Evolutionary conservation across 2,113 vertebrate species (phyloP), one percentile per base, ranked within the genome.

Genomic region (Ia io): DNA sequence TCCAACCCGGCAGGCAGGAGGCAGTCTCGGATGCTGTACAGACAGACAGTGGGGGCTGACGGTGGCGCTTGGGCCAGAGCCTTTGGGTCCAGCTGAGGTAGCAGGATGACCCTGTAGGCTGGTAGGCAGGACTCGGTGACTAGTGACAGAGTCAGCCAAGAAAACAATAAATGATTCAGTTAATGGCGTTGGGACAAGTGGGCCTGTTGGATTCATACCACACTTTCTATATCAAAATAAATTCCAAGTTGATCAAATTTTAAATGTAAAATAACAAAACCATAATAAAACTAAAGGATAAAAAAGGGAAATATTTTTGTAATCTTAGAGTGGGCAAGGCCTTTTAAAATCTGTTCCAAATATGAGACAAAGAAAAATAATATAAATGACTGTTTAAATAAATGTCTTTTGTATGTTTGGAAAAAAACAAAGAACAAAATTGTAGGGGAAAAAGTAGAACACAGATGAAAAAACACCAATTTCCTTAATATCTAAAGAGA

Each of bases 371-470:
- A 78, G 35, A 61, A 44, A 70, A 76, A 37, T 51, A 16, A 78
- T 51, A n/a, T 42, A 69, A 51, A 47, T 63, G 22, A 40, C 49
- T 69, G 3, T 51, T 74, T 63, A 85, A 82, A 63, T 69, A 6
- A 67, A 67, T 79, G 47, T 84, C 20, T 84, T 90, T 84, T 59
- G n/a, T 42, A 53, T 76, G 9, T 70, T 28, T 42, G 25, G 44
- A 86, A 51, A 93, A 94, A 94, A 37, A 49, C 51, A 91, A 91
- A 74, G 47, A 65, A 51, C 12, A 88, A 91, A 61, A 77, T 53
- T 63, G 59, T 61, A 61, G 56, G 5, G 18, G 10, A 5, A 51
- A 35, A 47, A 42, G 22, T n/a, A 4, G 13, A 93, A 69, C 23
- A 73, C 5, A 42, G 40, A 59, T 82, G n/a, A 77, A 17, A 73